Conservation (phyloP, 2,888 invertebrate species). For the Drosophila paramelanica region DNA sequence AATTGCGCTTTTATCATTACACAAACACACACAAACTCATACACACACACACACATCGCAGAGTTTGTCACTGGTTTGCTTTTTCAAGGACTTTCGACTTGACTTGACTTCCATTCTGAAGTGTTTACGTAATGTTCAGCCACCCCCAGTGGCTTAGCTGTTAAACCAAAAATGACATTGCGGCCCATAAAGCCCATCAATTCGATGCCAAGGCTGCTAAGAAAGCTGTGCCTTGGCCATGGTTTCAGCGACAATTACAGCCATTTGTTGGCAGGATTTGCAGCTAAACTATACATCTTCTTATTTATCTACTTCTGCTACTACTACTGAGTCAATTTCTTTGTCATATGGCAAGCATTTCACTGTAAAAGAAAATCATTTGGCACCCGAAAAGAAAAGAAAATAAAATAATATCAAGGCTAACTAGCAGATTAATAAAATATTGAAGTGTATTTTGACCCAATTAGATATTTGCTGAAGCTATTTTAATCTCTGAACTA, state of each 20-base stretch:
- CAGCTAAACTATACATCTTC: slow-evolving; percentile 37
- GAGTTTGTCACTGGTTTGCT: slow-evolving; percentile 10
- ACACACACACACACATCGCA: background rate
- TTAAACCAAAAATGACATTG: slow-evolving; percentile 49
- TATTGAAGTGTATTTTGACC: background rate
- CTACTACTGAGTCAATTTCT: background rate
- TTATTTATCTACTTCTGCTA: background rate
- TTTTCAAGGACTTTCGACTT: slow-evolving; percentile 45
- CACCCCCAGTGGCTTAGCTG: slow-evolving; percentile 42
- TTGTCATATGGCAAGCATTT: slow-evolving; percentile 8
- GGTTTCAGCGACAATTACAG: slow-evolving; percentile 49
- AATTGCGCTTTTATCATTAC: slow-evolving; percentile 60
- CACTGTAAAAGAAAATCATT: slow-evolving; percentile 15
- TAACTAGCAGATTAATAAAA: slow-evolving; percentile 24
- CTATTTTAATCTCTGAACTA: no score
- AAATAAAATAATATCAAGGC: slow-evolving; percentile 8
- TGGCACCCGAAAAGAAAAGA: background rate
- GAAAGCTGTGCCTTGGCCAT: slow-evolving; percentile 26
- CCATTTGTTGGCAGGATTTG: slow-evolving; percentile 47
- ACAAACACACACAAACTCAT: slow-evolving; percentile 13
- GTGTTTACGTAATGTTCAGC: slow-evolving; percentile 52
- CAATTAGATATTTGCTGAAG: background rate
- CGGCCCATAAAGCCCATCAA: slow-evolving; percentile 53
- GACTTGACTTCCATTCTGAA: slow-evolving; percentile 39
- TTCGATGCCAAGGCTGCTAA: slow-evolving; percentile 22